These are phyloP conservation scores for Gouania willdenowi DNA, from an alignment of 2,797 vertebrate species.

Conservation along the genomic window DNA sequence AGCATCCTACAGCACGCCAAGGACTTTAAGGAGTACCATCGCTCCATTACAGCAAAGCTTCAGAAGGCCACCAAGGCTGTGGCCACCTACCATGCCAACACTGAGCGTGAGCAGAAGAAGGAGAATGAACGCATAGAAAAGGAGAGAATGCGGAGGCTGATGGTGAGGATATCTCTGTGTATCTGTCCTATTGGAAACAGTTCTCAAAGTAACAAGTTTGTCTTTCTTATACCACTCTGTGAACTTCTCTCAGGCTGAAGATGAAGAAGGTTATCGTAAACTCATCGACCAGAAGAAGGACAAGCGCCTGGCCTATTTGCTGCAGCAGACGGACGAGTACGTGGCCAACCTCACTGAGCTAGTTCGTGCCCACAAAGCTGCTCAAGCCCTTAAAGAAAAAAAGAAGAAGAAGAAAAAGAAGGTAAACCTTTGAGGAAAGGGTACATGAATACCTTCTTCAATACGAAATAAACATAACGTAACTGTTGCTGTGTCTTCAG, in stretches of 20 bases:
- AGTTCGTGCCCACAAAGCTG: slow-evolving; percentile 93
- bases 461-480: too few relatives aligned
- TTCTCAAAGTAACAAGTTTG: too few relatives aligned
- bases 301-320: slow-evolving; percentile 93
- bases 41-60: slow-evolving; percentile 91
- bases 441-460: background rate
- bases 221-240: background rate
- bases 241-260: slow-evolving; percentile 79
- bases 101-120: slow-evolving; percentile 96
- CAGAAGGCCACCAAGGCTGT: slow-evolving; percentile 96
- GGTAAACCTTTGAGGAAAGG: slow-evolving; percentile 14
- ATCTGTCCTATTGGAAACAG: too few relatives aligned
- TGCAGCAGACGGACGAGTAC: slow-evolving; percentile 96
- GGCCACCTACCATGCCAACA: slow-evolving; percentile 95
- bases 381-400: slow-evolving; percentile 93
- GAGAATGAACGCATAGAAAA: slow-evolving; percentile 96
- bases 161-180: slow-evolving; percentile 83
- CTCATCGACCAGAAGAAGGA: slow-evolving; percentile 98
- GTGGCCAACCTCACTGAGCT: slow-evolving; percentile 96
- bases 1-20: slow-evolving; percentile 98
- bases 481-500: slow-evolving; percentile 52
- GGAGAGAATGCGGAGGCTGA: slow-evolving; percentile 93
- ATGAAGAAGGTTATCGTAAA: slow-evolving; percentile 95
- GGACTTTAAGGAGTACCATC: slow-evolving; percentile 96
- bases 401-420: slow-evolving; percentile 98